Evolutionary conservation across 2,797 vertebrate genomes (phyloP), one percentile per base, ranked within the genome.

Genomic region (Crenuchus spilurus): DNA sequence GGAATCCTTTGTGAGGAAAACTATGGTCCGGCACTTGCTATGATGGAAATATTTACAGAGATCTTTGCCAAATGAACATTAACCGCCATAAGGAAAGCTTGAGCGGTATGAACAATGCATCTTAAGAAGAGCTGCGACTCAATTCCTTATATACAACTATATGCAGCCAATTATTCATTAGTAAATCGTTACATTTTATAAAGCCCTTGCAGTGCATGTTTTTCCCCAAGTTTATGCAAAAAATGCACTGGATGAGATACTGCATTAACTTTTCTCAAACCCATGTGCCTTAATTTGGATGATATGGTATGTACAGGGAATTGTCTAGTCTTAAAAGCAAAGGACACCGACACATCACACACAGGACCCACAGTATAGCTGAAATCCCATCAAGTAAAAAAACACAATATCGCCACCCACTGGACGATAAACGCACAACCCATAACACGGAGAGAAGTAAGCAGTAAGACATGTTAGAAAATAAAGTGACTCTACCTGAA

Each of bases 371-470:
- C 31, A 10, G 4, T 60, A 75, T 42, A 71, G 69, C 64, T 58
- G 48, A 60, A 55, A 55, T 72, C 28, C 61, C 54, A 64, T 54
- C 26, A 22, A 54, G 46, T 51, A 48, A 63, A 70, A 42, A 67
- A 77, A 81, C 65, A 82, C 81, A 77, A 78, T 64, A 75, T 73
- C 60, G 80, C 80, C 82, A 72, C 80, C 76, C 52, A 74, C 64
- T 80, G 77, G 75, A 76, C 60, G 33, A 77, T 61, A 33, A 70
- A 79, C 63, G 46, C 54, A 61, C 60, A 73, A 52, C 61, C 41
- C 54, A 51, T 55, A 74, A 54, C 51, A 54, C 41, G 69, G 69
- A 44, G 22, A 70, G 74, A 39, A 72, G 39, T 22, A 78, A n/a
- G 52, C 46, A 60, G 22, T 51, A 49, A 69, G 24, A 62, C 30